Conservation (phyloP, 1,140 invertebrate genomes). For the Danaus melanippus region DNA sequence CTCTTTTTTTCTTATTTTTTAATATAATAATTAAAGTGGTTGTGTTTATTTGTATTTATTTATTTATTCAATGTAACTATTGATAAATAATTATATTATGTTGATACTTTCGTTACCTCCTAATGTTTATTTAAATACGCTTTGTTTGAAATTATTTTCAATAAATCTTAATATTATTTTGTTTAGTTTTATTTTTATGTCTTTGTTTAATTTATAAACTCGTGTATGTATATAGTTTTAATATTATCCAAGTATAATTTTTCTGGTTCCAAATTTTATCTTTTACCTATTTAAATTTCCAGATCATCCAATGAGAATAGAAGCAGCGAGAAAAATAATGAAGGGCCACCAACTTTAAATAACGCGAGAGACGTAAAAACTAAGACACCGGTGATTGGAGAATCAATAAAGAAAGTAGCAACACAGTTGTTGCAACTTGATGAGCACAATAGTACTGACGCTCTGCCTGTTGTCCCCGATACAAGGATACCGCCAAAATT, state of each 20-base stretch:
- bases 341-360: constrained; percentile 13
- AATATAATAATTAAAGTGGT: too few relatives aligned
- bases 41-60: too few relatives aligned
- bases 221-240: too few relatives aligned
- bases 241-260: too few relatives aligned
- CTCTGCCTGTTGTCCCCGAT: constrained; percentile 67
- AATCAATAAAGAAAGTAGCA: constrained; percentile 73
- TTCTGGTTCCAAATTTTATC: too few relatives aligned
- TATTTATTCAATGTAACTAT: too few relatives aligned
- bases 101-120: neutral
- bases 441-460: constrained; percentile 43
- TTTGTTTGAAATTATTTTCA: too few relatives aligned
- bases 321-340: constrained; percentile 11
- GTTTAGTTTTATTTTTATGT: too few relatives aligned
- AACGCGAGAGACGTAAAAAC: constrained; percentile 52
- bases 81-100: too few relatives aligned
- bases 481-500: constrained; percentile 76
- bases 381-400: constrained; percentile 57
- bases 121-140: constrained; percentile 1
- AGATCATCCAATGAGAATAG: constrained; percentile 6
- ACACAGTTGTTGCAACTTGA: constrained; percentile 64
- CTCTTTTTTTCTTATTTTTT: too few relatives aligned
- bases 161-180: too few relatives aligned
- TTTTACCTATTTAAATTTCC: constrained; percentile 1
- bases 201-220: too few relatives aligned